Base-by-base conservation (phyloP, 2,797 vertebrate genomes). In the Halcyon chelicuti region DNA sequence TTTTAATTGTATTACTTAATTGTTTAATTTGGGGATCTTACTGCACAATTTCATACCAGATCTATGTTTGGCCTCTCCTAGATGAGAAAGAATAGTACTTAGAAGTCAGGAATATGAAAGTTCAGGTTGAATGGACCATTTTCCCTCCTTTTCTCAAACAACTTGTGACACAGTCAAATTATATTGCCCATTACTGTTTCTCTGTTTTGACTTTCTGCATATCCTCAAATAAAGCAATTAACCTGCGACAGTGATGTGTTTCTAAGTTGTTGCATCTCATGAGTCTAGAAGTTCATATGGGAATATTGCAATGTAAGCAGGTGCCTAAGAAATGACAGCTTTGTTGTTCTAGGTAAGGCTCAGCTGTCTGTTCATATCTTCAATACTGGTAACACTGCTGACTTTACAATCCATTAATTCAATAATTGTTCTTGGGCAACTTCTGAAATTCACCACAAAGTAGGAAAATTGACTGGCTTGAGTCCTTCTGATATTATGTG, bases 1-100 rank as follows among this genome's bases (percentile, higher is more conserved):
- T 90, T 95, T 76, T 19, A 87, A 92, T 46, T 96, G 39, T 88
- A 85, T 94, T 78, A 84, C 49, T 93, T 92, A 81, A 84, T 42
- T 93, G 47, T 86, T 88, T 94, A 85, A 78, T 94, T 91, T 80
- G 55, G 10, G 26, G 40, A 52, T 68, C 57, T 90, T 92, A 23
- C 23, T 35, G 44, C 79, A 76, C 22, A 37, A 22, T 83, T 88
- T 49, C 6, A 26, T 42, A 33, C 12, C 55, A 90, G 29, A 75
- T 93, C 72, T 83, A 21, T 61, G 16, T 85, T 80, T 89, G 80
- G 40, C 16, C 18, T 71, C 46, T 74, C 49, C 52, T 76, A 63
- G n/a, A 61, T 37, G 47, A 85, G n/a, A 67, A 14, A 88, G 17
- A 15, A 29, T 25, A 37, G 25, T 22, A 68, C 25, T 58, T 72